Evolutionary conservation across 2,888 invertebrate species (phyloP).

Genomic region (Neocrepidodera transversa): DNA sequence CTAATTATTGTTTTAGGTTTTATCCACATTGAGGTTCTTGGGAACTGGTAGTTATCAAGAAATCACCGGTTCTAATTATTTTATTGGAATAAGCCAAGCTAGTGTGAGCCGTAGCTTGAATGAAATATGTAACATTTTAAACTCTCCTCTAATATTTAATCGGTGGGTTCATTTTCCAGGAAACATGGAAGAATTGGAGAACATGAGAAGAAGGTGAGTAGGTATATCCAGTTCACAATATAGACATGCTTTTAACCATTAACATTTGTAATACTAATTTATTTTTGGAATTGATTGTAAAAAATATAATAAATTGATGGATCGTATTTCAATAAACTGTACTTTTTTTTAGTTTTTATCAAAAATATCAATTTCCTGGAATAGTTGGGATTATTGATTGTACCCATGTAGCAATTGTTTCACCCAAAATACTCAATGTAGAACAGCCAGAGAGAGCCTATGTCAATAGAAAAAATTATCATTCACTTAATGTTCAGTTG

Average conservation of each 20-base stretch:
- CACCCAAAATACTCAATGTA: too few relatives aligned
- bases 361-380: too few relatives aligned
- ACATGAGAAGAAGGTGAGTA: conserved; percentile 11
- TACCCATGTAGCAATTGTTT: neutral
- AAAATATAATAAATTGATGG: too few relatives aligned
- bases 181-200: conserved; percentile 25
- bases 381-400: neutral
- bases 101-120: conserved; percentile 25
- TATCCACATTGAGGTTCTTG: conserved; percentile 23
- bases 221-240: too few relatives aligned
- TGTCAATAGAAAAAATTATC: neutral
- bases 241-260: too few relatives aligned
- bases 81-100: conserved; percentile 27
- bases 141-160: conserved; percentile 26
- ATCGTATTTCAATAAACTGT: too few relatives aligned
- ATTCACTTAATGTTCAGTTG: too few relatives aligned
- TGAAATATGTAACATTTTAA: conserved; percentile 31
- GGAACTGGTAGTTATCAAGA: conserved; percentile 30
- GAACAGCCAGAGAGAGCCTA: neutral
- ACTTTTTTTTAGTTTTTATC: too few relatives aligned
- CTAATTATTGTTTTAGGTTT: conserved; percentile 15
- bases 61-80: conserved; percentile 27
- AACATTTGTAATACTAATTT: too few relatives aligned
- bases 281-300: too few relatives aligned
- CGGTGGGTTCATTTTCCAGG: conserved; percentile 33